Evolutionary conservation across 2,797 vertebrate species (phyloP).

Genomic region (Astyanax mexicanus): DNA sequence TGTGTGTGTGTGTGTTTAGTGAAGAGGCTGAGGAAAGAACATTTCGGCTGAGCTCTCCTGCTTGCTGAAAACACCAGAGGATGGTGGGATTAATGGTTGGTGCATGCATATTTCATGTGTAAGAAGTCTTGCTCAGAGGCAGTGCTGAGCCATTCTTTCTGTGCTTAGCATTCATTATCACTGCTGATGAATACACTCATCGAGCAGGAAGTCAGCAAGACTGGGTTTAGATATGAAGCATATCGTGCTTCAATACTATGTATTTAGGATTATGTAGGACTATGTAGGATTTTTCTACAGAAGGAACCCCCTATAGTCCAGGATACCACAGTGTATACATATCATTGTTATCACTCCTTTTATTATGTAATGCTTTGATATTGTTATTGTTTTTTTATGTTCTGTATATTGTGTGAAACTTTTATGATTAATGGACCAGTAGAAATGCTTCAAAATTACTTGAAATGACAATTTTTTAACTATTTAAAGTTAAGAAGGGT

Average conservation of each 20-base stretch:
- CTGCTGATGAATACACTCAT: slow-evolving; percentile 8
- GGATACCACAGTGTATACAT: too few species aligned
- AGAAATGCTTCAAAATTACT: too few species aligned
- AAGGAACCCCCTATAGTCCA: not conserved
- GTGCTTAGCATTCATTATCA: slow-evolving; percentile 31
- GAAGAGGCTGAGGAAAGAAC: slow-evolving; percentile 30
- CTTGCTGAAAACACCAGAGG: slow-evolving; percentile 37
- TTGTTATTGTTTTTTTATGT: too few species aligned
- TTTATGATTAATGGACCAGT: too few species aligned
- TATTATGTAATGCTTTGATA: too few species aligned
- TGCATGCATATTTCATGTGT: slow-evolving; percentile 54
- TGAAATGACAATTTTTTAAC: too few species aligned
- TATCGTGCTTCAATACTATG: not conserved
- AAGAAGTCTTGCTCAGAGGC: slow-evolving; percentile 36
- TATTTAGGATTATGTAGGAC: not conserved
- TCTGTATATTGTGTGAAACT: too few species aligned
- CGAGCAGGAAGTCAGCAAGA: slow-evolving; percentile 1
- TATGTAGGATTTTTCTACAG: not conserved
- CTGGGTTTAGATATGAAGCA: too few species aligned
- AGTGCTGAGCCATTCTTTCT: slow-evolving; percentile 31
- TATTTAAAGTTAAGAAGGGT: too few species aligned
- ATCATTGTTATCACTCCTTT: too few species aligned
- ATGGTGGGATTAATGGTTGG: slow-evolving; percentile 51
- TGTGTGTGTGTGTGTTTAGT: slow-evolving; percentile 30
- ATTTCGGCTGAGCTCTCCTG: slow-evolving; percentile 11